Evolutionary conservation across 37 sponge, comb jelly and placozoan species (phyloP), one percentile per base, ranked within the genome.

Genomic region (Chondrilla cf. caribensis): DNA sequence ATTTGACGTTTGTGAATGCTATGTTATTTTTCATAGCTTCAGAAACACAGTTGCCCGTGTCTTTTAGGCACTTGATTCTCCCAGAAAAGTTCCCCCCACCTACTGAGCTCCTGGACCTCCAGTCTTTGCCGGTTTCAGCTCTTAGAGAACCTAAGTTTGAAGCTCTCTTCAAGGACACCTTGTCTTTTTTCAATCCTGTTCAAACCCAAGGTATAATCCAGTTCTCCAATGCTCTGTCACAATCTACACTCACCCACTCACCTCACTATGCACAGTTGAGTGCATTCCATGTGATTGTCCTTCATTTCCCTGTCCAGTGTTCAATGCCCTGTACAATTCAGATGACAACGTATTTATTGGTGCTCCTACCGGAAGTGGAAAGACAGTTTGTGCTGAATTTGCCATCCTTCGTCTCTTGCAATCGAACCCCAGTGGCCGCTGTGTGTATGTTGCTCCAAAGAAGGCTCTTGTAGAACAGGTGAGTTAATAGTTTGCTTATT

Each of bases 371-470:
- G 99, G 99, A 19, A 96, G 97, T 87, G 99, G 99, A 6, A 98
- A 98, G 80, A 98, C 99, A 55, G 86, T 98, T 22, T 98, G 99
- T 86, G 99, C 97, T 38, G 99, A 98, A 87, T 89, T 98, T 88
- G 99, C 97, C 32, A 90, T 98, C 70, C 82, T 96, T 55, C 75
- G 93, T 32, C 77, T 94, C 79, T 87, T 94, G 58, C 83, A 86
- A 7, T 80, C 85, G 26, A 77, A 83, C 19, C 83, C 87, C 38
- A 86, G 92, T 64, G 87, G 89, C 3, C 67, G 88, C 6, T 96
- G 95, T 83, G 93, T 98, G 15, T 98, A 83, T 81, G 89, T 98
- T 32, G 89, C 99, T 22, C 99, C 99, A 31, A 84, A 87, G 29
- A 90, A 90, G 38, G 75, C 89, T 19, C 85, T 98, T 43, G 99